These are phyloP conservation scores for Pseudococcus viburni DNA, from an alignment of 2,888 invertebrate genomes.

Conservation along the genomic window DNA sequence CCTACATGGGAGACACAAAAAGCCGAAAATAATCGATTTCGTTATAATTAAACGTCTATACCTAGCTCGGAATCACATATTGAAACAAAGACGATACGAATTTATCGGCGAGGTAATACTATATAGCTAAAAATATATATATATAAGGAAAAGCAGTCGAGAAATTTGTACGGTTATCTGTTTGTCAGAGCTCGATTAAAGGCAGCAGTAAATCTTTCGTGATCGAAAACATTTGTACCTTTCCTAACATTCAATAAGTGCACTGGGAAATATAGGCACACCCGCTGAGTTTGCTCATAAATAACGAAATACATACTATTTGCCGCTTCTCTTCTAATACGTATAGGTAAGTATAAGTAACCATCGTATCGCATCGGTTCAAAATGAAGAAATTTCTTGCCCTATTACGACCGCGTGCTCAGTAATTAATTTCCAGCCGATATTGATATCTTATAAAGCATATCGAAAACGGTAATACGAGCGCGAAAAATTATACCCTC, in stretches of 20 bases:
- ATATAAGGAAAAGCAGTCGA: slow-evolving; percentile 55
- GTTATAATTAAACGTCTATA: slow-evolving; percentile 35
- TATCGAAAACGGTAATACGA: slow-evolving; percentile 34
- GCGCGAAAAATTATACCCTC: slow-evolving; percentile 47
- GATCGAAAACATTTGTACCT: slow-evolving; percentile 67
- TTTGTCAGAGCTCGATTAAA: slow-evolving; percentile 66
- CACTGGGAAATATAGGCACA: slow-evolving; percentile 62
- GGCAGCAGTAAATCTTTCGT: slow-evolving; percentile 65
- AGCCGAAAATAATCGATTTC: slow-evolving; percentile 9
- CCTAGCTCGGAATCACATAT: not conserved
- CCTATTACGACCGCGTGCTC: slow-evolving; percentile 61
- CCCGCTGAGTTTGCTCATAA: slow-evolving; percentile 64
- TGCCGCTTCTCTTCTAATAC: slow-evolving; percentile 53
- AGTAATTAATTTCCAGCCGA: slow-evolving; percentile 60
- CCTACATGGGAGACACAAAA: not conserved
- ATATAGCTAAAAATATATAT: slow-evolving; percentile 24
- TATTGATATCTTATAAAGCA: slow-evolving; percentile 46
- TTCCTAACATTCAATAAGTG: slow-evolving; percentile 66
- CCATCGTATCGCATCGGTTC: slow-evolving; percentile 33
- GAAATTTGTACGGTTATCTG: slow-evolving; percentile 64
- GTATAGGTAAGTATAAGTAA: slow-evolving; percentile 1
- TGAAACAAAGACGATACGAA: slow-evolving; percentile 28
- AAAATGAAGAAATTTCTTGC: slow-evolving; percentile 65
- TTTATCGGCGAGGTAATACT: not conserved
- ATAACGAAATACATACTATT: slow-evolving; percentile 60